Evolutionary conservation across 2,113 vertebrate species (phyloP).

Genomic region (Tychaedon coryphoeus): DNA sequence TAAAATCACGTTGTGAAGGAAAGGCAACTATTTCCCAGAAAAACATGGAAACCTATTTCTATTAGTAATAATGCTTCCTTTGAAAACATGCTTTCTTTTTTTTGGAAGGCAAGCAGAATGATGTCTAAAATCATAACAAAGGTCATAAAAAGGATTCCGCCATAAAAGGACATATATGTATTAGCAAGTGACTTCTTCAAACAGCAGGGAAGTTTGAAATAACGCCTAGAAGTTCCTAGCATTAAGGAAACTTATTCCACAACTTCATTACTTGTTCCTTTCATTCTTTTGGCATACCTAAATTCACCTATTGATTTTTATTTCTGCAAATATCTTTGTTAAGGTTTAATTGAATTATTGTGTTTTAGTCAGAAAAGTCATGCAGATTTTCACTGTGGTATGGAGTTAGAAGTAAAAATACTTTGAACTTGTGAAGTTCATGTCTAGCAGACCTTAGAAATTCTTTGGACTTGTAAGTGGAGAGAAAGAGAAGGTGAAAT

Average conservation of each 20-base stretch:
- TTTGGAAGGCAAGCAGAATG: background rate
- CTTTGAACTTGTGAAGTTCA: background rate
- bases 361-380: background rate
- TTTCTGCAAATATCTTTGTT: background rate
- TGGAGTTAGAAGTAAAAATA: background rate
- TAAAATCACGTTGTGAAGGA: background rate
- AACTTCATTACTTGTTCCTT: background rate
- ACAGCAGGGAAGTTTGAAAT: background rate
- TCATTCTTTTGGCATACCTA: background rate
- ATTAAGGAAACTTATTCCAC: background rate
- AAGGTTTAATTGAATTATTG: background rate
- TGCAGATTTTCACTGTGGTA: background rate
- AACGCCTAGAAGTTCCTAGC: background rate
- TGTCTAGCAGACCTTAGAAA: background rate
- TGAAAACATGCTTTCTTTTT: background rate
- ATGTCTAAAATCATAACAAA: background rate
- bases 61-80: background rate
- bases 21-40: background rate
- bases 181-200: background rate
- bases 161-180: background rate
- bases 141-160: background rate
- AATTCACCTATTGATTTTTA: background rate
- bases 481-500: background rate
- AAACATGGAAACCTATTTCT: background rate
- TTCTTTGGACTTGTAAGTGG: background rate